Base-by-base conservation (phyloP, 2,113 vertebrate species). In the Aspiorhynchus laticeps region DNA sequence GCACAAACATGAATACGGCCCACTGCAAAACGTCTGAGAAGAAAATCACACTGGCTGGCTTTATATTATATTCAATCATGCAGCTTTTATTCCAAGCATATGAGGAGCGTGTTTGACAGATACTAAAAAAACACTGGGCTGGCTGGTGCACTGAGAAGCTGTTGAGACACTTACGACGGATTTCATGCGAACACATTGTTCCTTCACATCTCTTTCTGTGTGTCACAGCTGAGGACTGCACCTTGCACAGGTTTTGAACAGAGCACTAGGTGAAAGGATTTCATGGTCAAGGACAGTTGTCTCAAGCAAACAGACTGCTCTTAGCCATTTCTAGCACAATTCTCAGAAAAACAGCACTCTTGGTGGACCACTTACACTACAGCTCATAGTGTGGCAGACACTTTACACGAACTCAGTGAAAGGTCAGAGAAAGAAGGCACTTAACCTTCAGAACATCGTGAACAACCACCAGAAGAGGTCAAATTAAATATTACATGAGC, bases 81-180 rank as follows among this genome's bases (percentile, higher is more conserved):
- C 26, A 67, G 5, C 8, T 46, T 65, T 65, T 43, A 61, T 80
- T 21, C 2, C 6, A 80, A 80, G 56, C 15, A 21, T 61, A 43
- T 10, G 9, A 46, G 17, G n/a, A 67, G n/a, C 26, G 43, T 43
- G 61, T 86, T 78, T 31, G 56, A 81, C 59, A 74, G n/a, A 63
- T 48, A 75, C 85, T 63, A 41, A 75, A 78, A 36, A 86, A 73
- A 84, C 74, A 53, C 69, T 79, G 83, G 4, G 33, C 67, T 31
- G 85, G n/a, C 61, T 83, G 28, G 73, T 3, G 15, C 14, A n/a
- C 53, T 21, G 26, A 69, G 28, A 89, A 75, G 71, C 53, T 85
- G 79, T 89, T 85, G 83, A 78, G 48, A 21, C n/a, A 76, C 43
- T 82, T 46, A 8, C 24, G 26, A n/a, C 4, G 2, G 41, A 26